These are phyloP conservation scores for Loxodonta africana DNA, from an alignment of 2,113 vertebrate species.

Conservation along the genomic window DNA sequence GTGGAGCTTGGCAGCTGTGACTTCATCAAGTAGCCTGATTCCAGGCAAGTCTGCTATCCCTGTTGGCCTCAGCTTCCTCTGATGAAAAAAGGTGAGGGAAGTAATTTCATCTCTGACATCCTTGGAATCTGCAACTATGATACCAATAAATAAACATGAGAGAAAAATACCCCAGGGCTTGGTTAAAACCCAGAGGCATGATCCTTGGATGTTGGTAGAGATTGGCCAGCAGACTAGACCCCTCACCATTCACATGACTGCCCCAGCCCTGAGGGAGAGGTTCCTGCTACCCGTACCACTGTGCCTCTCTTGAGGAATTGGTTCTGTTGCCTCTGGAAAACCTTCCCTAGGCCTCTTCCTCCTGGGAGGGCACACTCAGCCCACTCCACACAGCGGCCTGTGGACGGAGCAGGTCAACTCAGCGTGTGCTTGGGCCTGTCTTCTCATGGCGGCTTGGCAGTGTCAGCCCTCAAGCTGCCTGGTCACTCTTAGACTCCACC, in stretches of 20 bases:
- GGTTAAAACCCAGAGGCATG: fast-evolving
- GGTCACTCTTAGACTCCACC: background rate
- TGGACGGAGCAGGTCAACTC: background rate
- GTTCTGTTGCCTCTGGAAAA: background rate
- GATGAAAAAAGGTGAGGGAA: background rate
- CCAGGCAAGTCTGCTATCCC: background rate
- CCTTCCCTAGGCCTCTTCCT: background rate
- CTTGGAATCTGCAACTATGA: background rate
- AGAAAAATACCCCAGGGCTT: background rate
- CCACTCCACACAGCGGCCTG: background rate
- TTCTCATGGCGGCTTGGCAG: background rate
- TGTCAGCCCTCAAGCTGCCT: background rate
- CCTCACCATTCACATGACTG: background rate
- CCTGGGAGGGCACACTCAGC: background rate
- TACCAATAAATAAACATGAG: background rate
- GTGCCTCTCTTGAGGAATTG: background rate
- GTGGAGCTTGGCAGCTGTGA: background rate
- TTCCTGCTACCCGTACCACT: background rate
- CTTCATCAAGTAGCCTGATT: background rate
- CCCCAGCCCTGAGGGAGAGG: background rate
- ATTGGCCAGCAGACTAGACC: background rate
- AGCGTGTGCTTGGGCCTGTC: background rate
- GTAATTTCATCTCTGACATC: background rate
- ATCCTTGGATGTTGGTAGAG: background rate
- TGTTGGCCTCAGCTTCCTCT: background rate